These are phyloP conservation scores for Lepidurus apus DNA, from an alignment of 1,140 invertebrate species.

Conservation along the genomic window DNA sequence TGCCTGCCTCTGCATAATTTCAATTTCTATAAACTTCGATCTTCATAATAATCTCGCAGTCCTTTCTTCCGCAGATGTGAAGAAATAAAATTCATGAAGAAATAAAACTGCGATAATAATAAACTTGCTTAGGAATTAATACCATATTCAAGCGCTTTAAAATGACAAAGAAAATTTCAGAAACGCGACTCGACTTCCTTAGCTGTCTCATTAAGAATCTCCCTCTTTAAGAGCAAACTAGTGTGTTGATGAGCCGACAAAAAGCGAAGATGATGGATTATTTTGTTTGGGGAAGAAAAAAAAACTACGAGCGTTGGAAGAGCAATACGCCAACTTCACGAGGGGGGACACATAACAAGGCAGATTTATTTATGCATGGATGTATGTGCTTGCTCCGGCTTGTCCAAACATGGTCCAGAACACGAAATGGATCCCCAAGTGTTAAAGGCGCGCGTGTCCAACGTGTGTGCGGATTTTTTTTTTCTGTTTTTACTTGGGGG, in stretches of 20 bases:
- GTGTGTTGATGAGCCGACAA: background rate
- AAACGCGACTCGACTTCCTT: too few relatives aligned
- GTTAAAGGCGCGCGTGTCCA: constrained; percentile 2
- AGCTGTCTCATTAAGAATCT: background rate
- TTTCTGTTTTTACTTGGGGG: background rate
- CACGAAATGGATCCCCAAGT: constrained; percentile 8
- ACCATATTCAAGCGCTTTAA: too few relatives aligned
- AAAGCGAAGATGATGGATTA: background rate
- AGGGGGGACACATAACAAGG: background rate
- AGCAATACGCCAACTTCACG: background rate
- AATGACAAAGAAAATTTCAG: too few relatives aligned
- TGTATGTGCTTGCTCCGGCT: too few relatives aligned
- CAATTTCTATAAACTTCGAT: too few relatives aligned
- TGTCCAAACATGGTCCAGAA: background rate
- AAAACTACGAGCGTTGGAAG: background rate
- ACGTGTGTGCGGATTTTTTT: background rate
- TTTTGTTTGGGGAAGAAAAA: background rate
- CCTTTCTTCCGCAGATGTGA: too few relatives aligned
- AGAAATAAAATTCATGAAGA: too few relatives aligned
- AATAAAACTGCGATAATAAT: too few relatives aligned
- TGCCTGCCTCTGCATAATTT: too few relatives aligned
- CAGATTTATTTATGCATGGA: background rate
- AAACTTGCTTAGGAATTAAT: too few relatives aligned
- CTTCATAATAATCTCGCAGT: too few relatives aligned
- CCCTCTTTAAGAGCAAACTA: background rate